Percentiles rank a stretch among this genome's conserved stretches.
These are phyloP conservation scores for Perdita meconis DNA, from an alignment of 2,888 invertebrate genomes.

Conservation along the genomic window DNA sequence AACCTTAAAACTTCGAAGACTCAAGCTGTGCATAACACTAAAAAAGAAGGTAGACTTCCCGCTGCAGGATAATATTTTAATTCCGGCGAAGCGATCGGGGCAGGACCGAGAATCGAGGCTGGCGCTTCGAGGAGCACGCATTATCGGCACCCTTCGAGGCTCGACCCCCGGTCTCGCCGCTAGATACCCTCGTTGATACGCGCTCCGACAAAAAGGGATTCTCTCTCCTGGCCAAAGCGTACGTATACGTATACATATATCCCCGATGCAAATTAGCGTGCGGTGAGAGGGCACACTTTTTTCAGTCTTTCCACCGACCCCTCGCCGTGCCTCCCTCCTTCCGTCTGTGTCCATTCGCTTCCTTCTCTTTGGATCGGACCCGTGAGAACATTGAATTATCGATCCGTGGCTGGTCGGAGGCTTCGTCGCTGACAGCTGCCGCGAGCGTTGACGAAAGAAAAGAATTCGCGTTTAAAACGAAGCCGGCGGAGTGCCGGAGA, in stretches of 20 bases:
- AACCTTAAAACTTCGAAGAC: too few species aligned
- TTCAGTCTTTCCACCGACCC: constrained; percentile 15
- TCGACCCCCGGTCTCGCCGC: constrained; percentile 41
- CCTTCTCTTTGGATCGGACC: constrained; percentile 39
- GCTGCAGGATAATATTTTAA: constrained; percentile 36
- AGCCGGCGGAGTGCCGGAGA: neutral
- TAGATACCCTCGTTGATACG: constrained; percentile 62
- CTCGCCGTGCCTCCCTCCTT: constrained; percentile 14
- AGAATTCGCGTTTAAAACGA: constrained; percentile 36
- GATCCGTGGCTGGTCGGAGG: constrained; percentile 57
- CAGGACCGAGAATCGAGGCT: neutral
- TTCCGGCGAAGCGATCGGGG: constrained; percentile 28
- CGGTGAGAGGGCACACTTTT: constrained; percentile 44
- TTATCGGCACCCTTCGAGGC: constrained; percentile 49
- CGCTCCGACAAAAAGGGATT: constrained; percentile 48
- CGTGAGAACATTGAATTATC: constrained; percentile 65
- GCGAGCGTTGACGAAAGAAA: constrained; percentile 35
- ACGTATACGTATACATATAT: constrained; percentile 34
- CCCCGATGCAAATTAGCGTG: constrained; percentile 63
- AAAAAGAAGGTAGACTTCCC: neutral
- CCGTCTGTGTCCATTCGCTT: constrained; percentile 46
- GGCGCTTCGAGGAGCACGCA: constrained; percentile 12
- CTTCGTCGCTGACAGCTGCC: constrained; percentile 46
- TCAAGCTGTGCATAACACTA: too few species aligned
- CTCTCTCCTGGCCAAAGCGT: constrained; percentile 5